Base-by-base conservation (phyloP, 2,797 vertebrate species). In the Rhinichthys osculus region DNA sequence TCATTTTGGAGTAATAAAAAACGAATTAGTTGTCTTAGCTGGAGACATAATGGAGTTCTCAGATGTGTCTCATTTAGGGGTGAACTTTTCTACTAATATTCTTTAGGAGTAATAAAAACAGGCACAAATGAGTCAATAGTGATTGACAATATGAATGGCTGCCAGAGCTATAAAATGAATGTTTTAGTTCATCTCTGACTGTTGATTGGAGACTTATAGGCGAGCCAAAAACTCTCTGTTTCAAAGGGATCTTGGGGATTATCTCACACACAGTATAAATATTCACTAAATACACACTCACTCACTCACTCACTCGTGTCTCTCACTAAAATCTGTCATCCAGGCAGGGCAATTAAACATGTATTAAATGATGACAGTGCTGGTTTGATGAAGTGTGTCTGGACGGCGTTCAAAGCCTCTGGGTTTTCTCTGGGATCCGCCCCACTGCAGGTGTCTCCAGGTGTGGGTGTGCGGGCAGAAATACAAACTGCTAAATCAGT, bases 251-350 rank as follows among this genome's bases (percentile, higher is more conserved):
- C 33, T 57, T n/a, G 52, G 3, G 52, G n/a, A 78, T 57, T 38
- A 35, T 52, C n/a, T 50, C 70, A 67, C 3, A 94, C 94, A 93
- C 81, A 52, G 87, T 74, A 19, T 76, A 35, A 35, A 30, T 30
- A 30, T 30, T 30, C 30, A 30, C 30, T 30, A 30, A 30, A 76
- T 1, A 76, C 17, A 88, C 82, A 87, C 81, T 38, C 40, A 47
- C 52, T 23, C 59, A 70, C 69, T 5, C 38, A 38, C 52, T 40
- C 3, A 4, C 74, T 77, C 9, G 0, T 4, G 44, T 23, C 47
- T 74, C 33, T 44, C 78, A 78, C 71, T 33, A 13, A 21, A 52
- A 89, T 87, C 89, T 91, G 92, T 90, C 93, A 93, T 81, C 3
- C 33, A 72, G 67, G 23, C 23, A 57, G 35, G 7, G 35, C 9